phyloP scores from a whole-genome alignment of 1,140 invertebrate species.

The Antheraea mylitta region DNA sequence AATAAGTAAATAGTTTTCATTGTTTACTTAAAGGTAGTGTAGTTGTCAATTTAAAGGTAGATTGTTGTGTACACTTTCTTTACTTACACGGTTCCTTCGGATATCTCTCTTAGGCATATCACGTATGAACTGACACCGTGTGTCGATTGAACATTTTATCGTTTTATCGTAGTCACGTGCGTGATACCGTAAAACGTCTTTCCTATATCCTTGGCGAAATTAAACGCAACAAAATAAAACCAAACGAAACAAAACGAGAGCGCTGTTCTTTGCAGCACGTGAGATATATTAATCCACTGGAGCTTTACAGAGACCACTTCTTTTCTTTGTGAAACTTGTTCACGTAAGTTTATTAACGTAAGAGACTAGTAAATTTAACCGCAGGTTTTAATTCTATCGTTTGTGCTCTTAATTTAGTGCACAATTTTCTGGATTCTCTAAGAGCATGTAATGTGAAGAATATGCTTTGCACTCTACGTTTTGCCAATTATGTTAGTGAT shows the following conservation, averaged over 20 bases:
- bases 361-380: conserved; percentile 33
- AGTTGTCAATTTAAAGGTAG: no score
- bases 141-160: conserved; percentile 11
- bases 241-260: not conserved
- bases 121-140: conserved; percentile 8
- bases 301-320: not conserved
- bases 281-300: not conserved
- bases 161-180: conserved; percentile 6
- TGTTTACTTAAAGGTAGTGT: no score
- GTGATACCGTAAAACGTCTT: not conserved
- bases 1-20: not conserved
- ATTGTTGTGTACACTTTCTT: not conserved
- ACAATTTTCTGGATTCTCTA: conserved; percentile 21
- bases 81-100: no score
- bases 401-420: conserved; percentile 43
- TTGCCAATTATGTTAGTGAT: not conserved
- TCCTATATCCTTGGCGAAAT: not conserved
- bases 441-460: not conserved
- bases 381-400: conserved; percentile 45
- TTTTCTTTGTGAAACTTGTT: conserved; percentile 19
- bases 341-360: conserved; percentile 40
- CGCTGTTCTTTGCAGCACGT: not conserved
- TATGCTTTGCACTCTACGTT: not conserved
- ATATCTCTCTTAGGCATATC: not conserved
- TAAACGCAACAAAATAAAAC: conserved; percentile 5